Base-by-base conservation (phyloP, 92 coral and sea anemone genomes). In the Muricea muricata region DNA sequence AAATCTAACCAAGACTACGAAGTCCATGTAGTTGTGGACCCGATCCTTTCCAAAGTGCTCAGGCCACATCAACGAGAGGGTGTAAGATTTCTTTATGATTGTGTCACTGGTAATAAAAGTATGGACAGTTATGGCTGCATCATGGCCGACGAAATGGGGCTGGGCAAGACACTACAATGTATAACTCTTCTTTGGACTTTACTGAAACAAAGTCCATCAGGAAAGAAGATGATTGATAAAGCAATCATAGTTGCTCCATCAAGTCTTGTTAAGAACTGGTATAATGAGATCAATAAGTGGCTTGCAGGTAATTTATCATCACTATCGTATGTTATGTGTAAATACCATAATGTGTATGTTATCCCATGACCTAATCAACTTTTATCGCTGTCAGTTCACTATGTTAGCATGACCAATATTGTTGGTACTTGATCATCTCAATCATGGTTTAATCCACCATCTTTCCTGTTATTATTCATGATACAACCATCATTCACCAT, bases 1-100 rank as follows among this genome's bases (percentile, higher is more conserved):
- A 87, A 89, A 15, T 85, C 85, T 3, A 58, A 87, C 94, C 94
- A 87, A 88, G 99, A 91, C 26, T 34, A 77, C n/a, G 82, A 77
- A 37, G 69, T 77, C 18, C 82, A 80, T 88, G 99, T 96, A 57
- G 99, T 96, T 25, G 99, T 96, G 30, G 99, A 96, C 87, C 99
- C 99, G 58, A 35, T 96, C 40, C 93, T 96, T 0, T 82, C 98
- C 74, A 93, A 93, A 47, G 89, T 94, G 68, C 85, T 96, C 8
- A 87, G 99, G 52, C 99, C 99, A 17, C 99, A 96, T 87, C 99
- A 96, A 72, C 92, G 99, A 89, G 99, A 96, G 93, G 99, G 99
- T 52, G 99, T 96, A 8, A 96, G 90, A 85, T 96, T 96, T 69
- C 65, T 96, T 84, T 93, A 96, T 33, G 99, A 96, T 88, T 93